These are phyloP conservation scores for Neosilurus mollespiculum DNA, from an alignment of 2,797 vertebrate species.

Conservation along the genomic window DNA sequence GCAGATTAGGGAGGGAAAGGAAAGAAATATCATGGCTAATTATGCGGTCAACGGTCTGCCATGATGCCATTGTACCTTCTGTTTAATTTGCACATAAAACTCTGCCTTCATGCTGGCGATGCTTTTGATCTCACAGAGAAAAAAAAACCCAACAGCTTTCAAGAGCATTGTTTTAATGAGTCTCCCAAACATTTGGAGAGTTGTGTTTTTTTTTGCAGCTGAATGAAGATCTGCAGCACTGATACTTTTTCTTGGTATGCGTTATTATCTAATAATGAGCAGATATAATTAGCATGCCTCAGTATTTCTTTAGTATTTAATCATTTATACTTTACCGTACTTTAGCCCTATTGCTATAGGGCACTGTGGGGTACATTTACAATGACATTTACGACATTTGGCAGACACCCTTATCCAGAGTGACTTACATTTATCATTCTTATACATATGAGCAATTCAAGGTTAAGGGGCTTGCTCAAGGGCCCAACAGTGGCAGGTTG, in stretches of 20 bases:
- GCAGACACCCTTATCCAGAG: too few relatives aligned
- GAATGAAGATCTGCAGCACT: slow-evolving; percentile 56
- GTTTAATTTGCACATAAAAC: slow-evolving; percentile 68
- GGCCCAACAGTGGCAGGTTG: too few relatives aligned
- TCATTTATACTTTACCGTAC: neutral
- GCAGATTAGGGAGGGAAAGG: slow-evolving; percentile 46
- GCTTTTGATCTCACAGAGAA: slow-evolving; percentile 62
- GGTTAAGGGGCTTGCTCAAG: too few relatives aligned
- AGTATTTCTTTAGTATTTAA: slow-evolving; percentile 53
- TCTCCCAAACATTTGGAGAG: slow-evolving; percentile 58
- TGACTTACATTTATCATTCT: too few relatives aligned
- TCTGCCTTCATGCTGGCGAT: slow-evolving; percentile 60
- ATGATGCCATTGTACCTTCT: slow-evolving; percentile 60
- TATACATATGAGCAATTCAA: too few relatives aligned
- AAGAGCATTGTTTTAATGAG: slow-evolving; percentile 71
- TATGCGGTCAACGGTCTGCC: slow-evolving; percentile 68
- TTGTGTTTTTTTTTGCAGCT: slow-evolving; percentile 56
- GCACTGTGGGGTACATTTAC: too few relatives aligned
- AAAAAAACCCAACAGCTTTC: slow-evolving; percentile 63
- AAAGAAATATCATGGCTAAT: slow-evolving; percentile 61
- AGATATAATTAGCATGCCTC: slow-evolving; percentile 51
- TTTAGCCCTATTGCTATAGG: neutral
- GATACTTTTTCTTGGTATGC: slow-evolving; percentile 56
- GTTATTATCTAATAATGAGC: slow-evolving; percentile 67
- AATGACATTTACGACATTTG: too few relatives aligned